Percentiles rank a stretch among this genome's conserved stretches.
These are phyloP conservation scores for Gymnarchus niloticus DNA, from an alignment of 2,113 vertebrate species.

Conservation along the genomic window DNA sequence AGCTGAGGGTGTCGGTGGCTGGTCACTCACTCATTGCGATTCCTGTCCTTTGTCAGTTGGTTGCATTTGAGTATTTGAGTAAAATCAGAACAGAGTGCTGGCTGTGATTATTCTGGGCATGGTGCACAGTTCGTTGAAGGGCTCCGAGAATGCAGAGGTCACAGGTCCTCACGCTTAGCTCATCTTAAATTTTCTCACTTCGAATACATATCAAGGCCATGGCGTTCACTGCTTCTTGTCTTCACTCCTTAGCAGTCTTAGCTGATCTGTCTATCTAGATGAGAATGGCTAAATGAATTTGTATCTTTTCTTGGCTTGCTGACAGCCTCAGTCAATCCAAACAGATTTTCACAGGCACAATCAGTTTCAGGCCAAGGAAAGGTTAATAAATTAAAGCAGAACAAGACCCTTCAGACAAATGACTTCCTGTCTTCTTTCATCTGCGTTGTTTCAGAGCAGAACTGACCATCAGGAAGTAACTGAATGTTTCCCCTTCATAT, in stretches of 20 bases:
- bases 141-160: neutral
- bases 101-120: neutral
- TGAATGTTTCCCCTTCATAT: too few relatives aligned
- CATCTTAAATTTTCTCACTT: neutral
- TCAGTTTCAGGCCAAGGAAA: neutral
- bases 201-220: neutral
- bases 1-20: neutral
- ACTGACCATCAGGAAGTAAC: neutral
- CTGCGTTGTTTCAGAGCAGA: neutral
- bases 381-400: constrained; percentile 15
- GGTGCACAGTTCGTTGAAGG: too few relatives aligned
- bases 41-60: neutral
- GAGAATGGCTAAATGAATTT: neutral
- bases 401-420: neutral
- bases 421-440: neutral
- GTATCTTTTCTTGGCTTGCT: neutral
- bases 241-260: neutral
- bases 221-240: neutral
- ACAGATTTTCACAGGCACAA: neutral
- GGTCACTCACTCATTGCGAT: neutral
- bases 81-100: neutral
- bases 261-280: neutral
- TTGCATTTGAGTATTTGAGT: constrained; percentile 13
- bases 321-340: neutral
- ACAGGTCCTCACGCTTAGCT: neutral